These are phyloP conservation scores for Acromyrmex echinatior DNA, from an alignment of 1,140 invertebrate species.

Conservation along the genomic window DNA sequence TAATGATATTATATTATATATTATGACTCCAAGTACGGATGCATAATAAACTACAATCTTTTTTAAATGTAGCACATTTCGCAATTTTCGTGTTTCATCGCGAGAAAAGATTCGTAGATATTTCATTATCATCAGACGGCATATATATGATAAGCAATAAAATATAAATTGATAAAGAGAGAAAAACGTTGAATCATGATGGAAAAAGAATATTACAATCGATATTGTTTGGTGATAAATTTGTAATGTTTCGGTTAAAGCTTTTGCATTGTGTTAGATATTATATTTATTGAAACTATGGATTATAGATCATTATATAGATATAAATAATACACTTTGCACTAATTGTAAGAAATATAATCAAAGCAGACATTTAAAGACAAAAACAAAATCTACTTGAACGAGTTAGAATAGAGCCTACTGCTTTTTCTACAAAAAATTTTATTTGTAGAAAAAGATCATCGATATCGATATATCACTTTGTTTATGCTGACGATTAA, in stretches of 20 bases:
- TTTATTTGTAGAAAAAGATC: background rate
- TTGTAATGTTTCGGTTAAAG: background rate
- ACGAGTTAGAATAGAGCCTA: background rate
- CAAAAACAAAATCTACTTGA: background rate
- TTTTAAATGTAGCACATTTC: background rate
- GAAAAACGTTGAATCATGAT: background rate
- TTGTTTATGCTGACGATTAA: slow-evolving; percentile 20
- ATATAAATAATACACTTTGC: background rate
- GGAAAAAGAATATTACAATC: background rate
- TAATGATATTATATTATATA: too few species aligned
- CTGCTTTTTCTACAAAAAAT: background rate
- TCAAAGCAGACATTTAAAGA: background rate
- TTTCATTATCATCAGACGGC: slow-evolving; percentile 28
- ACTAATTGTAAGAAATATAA: background rate
- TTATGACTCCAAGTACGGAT: too few species aligned
- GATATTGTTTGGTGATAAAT: background rate
- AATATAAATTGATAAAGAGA: slow-evolving; percentile 9
- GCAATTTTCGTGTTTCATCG: slow-evolving; percentile 14
- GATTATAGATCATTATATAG: background rate
- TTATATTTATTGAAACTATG: background rate
- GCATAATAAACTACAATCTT: slow-evolving; percentile 15
- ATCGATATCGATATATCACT: background rate
- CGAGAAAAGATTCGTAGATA: background rate
- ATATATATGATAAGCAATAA: slow-evolving; percentile 48
- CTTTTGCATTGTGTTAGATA: background rate